A percentile compares a stretch with the other conserved stretches of the same genome.
Conservation (phyloP, 2,797 vertebrate genomes). For the Enteromius afrohamiltoni region DNA sequence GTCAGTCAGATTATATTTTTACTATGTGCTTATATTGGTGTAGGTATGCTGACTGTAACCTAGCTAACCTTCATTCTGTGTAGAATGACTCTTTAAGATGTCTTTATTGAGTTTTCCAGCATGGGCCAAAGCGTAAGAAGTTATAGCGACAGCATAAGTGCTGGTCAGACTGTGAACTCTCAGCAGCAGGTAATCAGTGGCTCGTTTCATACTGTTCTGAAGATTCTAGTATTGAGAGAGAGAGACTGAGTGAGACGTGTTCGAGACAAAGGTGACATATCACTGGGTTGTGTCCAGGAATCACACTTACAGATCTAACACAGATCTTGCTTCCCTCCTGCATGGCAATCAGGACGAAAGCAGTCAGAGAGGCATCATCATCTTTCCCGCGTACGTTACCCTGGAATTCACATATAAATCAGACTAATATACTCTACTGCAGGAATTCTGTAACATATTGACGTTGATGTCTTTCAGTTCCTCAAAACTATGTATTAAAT, state of each 20-base stretch:
- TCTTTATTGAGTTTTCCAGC: slow-evolving; percentile 61
- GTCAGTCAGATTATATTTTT: background rate
- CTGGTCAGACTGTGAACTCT: slow-evolving; percentile 71
- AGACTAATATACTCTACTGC: background rate
- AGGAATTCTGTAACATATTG: background rate
- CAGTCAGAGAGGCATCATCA: slow-evolving; percentile 82
- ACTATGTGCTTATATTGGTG: no score
- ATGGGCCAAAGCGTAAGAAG: slow-evolving; percentile 83
- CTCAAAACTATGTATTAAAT: background rate
- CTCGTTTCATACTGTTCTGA: slow-evolving; percentile 69
- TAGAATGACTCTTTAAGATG: background rate
- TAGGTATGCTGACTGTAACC: background rate
- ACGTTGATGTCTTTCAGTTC: background rate
- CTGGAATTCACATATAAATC: slow-evolving; percentile 38
- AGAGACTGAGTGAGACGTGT: background rate
- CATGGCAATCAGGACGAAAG: slow-evolving; percentile 84
- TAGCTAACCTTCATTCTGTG: slow-evolving; percentile 6
- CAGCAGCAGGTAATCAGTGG: slow-evolving; percentile 70
- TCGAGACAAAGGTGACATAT: background rate
- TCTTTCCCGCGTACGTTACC: slow-evolving; percentile 59
- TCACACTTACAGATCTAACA: slow-evolving; percentile 69
- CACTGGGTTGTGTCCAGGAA: background rate
- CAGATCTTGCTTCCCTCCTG: slow-evolving; percentile 78
- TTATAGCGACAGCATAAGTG: slow-evolving; percentile 84
- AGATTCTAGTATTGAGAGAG: slow-evolving; percentile 70